Conservation (phyloP, 2,113 vertebrate species). For the Macquaria ambigua region DNA sequence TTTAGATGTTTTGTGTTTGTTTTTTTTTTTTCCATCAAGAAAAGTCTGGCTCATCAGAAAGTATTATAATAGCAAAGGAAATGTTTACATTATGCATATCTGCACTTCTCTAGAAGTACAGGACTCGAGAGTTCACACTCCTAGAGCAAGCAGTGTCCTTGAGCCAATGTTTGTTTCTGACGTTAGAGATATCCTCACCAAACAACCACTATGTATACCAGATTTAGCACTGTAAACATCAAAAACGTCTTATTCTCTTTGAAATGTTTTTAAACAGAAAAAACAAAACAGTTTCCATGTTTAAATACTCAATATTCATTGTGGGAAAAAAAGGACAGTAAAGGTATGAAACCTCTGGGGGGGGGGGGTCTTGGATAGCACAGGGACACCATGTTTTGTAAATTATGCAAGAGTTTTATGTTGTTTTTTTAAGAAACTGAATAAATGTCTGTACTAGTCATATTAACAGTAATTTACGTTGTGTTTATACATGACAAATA, state of each 20-base stretch:
- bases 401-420: conserved; percentile 89
- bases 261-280: conserved; percentile 86
- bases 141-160: conserved; percentile 74
- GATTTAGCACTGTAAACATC: conserved; percentile 88
- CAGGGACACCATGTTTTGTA: conserved; percentile 97
- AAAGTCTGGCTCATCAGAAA: conserved; percentile 89
- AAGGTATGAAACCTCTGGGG: neutral
- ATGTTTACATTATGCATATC: conserved; percentile 98
- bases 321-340: conserved; percentile 70
- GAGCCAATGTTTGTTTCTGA: conserved; percentile 84
- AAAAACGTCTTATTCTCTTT: conserved; percentile 85
- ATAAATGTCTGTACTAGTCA: conserved; percentile 80
- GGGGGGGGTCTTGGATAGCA: conserved; percentile 85
- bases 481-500: conserved; percentile 82
- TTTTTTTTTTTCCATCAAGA: conserved; percentile 73
- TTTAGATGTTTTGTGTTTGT: conserved; percentile 59
- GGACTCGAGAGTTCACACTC: conserved; percentile 78
- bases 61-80: conserved; percentile 83
- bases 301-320: conserved; percentile 86
- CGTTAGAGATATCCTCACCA: conserved; percentile 86
- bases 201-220: conserved; percentile 88
- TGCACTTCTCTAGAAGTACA: conserved; percentile 90
- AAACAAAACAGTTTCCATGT: conserved; percentile 87
- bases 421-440: conserved; percentile 76
- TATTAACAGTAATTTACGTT: conserved; percentile 80